Percentiles rank a stretch among this genome's conserved stretches.
phyloP scores from a whole-genome alignment of 2,797 vertebrate species.

The Darevskia mixta region DNA sequence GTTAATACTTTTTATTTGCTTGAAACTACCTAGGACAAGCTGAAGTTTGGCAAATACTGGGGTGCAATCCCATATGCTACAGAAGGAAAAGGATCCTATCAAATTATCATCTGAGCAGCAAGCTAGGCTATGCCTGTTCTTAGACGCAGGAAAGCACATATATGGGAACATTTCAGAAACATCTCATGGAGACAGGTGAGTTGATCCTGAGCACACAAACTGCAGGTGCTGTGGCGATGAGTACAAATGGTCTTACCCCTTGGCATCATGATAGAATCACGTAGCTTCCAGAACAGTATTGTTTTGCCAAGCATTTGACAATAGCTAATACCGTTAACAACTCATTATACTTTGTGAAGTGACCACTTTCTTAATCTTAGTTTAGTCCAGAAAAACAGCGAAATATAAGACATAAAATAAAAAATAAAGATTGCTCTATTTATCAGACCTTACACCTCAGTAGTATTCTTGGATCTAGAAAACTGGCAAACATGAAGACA shows the following conservation, averaged over 20 bases:
- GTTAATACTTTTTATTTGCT: neutral
- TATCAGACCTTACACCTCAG: neutral
- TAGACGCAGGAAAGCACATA: too few relatives aligned
- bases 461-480: neutral
- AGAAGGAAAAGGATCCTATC: neutral
- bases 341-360: neutral
- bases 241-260: neutral
- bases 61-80: neutral
- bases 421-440: neutral
- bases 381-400: neutral
- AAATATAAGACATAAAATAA: neutral
- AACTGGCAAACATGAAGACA: constrained; percentile 16
- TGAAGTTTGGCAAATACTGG: neutral
- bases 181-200: neutral
- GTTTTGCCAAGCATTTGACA: neutral
- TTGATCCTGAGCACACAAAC: neutral
- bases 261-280: neutral
- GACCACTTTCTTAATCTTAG: neutral
- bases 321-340: neutral
- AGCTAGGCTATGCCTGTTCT: neutral
- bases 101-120: neutral
- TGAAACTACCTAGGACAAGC: neutral
- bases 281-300: neutral
- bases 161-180: neutral
- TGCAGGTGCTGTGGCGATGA: neutral